phyloP scores from a whole-genome alignment of 2,888 invertebrate genomes.

The Polia nebulosa region DNA sequence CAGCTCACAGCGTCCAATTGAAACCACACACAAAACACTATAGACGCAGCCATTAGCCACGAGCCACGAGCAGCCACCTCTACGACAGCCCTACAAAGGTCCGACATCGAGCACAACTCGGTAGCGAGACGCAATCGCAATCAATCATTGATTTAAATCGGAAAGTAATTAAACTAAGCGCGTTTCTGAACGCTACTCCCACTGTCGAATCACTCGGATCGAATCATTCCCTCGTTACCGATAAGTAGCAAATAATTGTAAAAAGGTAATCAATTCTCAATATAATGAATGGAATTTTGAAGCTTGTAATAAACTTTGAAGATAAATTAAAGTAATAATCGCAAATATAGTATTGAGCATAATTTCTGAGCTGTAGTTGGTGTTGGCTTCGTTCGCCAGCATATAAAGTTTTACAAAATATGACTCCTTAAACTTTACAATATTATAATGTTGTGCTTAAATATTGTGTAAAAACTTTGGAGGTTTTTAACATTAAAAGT shows the following conservation, averaged over 20 bases:
- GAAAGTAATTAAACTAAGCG: slow-evolving; percentile 69
- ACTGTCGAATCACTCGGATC: slow-evolving; percentile 54
- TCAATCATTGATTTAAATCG: slow-evolving; percentile 70
- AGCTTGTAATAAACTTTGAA: slow-evolving; percentile 41
- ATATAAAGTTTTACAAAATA: slow-evolving; percentile 46
- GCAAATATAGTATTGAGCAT: slow-evolving; percentile 29
- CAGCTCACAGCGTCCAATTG: slow-evolving; percentile 17
- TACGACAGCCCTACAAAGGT: slow-evolving; percentile 43
- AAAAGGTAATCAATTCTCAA: slow-evolving; percentile 63
- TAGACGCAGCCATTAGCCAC: slow-evolving; percentile 19
- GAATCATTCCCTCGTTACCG: slow-evolving; percentile 63
- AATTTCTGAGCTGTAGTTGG: slow-evolving; percentile 21
- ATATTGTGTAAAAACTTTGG: slow-evolving; percentile 12
- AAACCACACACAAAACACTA: slow-evolving; percentile 29
- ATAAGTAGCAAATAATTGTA: slow-evolving; percentile 66
- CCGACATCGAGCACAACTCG: slow-evolving; percentile 37
- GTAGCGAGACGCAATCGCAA: slow-evolving; percentile 62
- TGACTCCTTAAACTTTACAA: slow-evolving; percentile 33
- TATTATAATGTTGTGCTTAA: slow-evolving; percentile 24
- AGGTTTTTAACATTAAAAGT: slow-evolving; percentile 13
- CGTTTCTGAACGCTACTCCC: slow-evolving; percentile 35
- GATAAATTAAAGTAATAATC: slow-evolving; percentile 45
- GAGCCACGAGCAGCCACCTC: neutral
- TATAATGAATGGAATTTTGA: slow-evolving; percentile 48
- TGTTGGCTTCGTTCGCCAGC: slow-evolving; percentile 6